phyloP scores from a whole-genome alignment of 2,888 invertebrate genomes.

The Andrena marginata region DNA sequence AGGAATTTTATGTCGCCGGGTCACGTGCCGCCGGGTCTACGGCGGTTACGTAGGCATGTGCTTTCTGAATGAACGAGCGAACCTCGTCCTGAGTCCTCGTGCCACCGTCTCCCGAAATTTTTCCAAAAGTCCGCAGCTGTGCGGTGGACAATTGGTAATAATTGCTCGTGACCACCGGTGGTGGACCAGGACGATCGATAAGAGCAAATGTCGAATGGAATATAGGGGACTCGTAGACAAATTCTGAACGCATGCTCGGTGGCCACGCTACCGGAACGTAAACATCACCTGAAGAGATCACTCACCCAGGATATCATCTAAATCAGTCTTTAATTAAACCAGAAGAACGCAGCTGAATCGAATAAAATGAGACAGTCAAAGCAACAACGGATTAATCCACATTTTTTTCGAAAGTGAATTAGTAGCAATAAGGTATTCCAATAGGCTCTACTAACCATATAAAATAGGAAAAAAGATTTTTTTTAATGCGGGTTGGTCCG shows the following conservation, averaged over 20 bases:
- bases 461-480: too few relatives aligned
- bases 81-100: background rate
- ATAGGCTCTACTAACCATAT: too few relatives aligned
- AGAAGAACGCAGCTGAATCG: too few relatives aligned
- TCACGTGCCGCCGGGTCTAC: slow-evolving; percentile 47
- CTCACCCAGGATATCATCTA: background rate
- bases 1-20: slow-evolving; percentile 55
- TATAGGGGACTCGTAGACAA: slow-evolving; percentile 13
- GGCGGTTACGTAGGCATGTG: slow-evolving; percentile 5
- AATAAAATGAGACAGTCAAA: too few relatives aligned
- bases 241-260: slow-evolving; percentile 17
- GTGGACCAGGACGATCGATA: slow-evolving; percentile 38
- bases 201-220: slow-evolving; percentile 39
- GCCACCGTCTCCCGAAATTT: slow-evolving; percentile 28
- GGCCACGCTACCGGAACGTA: slow-evolving; percentile 5
- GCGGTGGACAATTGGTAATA: slow-evolving; percentile 1
- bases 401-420: too few relatives aligned
- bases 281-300: background rate
- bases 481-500: too few relatives aligned
- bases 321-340: background rate
- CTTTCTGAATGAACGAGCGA: background rate
- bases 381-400: too few relatives aligned
- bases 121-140: slow-evolving; percentile 51
- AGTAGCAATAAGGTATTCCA: too few relatives aligned
- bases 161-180: slow-evolving; percentile 10